Evolutionary conservation across 2,888 invertebrate genomes (phyloP), one percentile per base, ranked within the genome.

Genomic region (Plebejus anna): DNA sequence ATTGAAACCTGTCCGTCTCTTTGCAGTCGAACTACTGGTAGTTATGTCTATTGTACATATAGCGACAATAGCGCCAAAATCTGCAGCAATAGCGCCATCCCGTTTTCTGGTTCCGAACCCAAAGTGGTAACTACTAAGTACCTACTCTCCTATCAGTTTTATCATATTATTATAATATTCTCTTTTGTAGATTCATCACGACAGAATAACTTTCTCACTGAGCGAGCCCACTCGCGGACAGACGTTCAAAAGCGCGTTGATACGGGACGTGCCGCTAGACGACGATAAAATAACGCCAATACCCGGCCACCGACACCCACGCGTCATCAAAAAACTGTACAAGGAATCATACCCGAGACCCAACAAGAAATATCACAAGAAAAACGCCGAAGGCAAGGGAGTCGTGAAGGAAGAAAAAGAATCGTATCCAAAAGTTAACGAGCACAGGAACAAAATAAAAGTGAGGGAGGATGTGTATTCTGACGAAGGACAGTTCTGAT

Each of bases 221-320:
- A 92, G 92, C 82, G 93, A 93, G 80, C 92, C 93, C 0, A 85
- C 88, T 0, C 86, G 93, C 4, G 93, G 91, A 0, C 93, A 93
- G 77, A 93, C 93, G 1, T 93, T 90, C 82, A 93, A 93, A 82
- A 93, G 92, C 80, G 89, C 89, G 1, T 80, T 93, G 6, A 92
- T 91, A 81, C 86, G 93, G 0, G 92, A 92, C 71, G 76, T 83
- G 1, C 76, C 76, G 0, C 76, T 70, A 0, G 88, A 85, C 2
- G 88, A 88, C 0, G 82, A 81, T 66, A 83, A 84, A 77, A 78
- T 79, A 1, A 78, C 82, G 0, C 78, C 78, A 0, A 83, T 85
- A 0, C 88, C 87, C 66, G n/a, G 75, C 1, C 82, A 81, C 32
- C 72, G 79, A 2, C 83, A 80, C 70, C 38, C 75, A 3, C 88